phyloP scores from a whole-genome alignment of 1,140 invertebrate species.

The Oryctes rhinoceros region DNA sequence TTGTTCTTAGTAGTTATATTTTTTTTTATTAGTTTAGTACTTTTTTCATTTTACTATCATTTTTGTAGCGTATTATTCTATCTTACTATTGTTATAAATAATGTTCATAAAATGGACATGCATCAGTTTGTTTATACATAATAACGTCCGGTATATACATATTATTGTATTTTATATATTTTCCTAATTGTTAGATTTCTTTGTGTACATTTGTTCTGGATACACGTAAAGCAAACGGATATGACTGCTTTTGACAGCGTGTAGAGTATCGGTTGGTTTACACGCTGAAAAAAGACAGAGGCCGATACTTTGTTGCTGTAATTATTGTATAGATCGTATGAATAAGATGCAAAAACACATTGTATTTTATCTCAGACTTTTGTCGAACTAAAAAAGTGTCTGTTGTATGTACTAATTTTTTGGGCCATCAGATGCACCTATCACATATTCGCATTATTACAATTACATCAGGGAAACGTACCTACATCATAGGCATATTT shows the following conservation, averaged over 20 bases:
- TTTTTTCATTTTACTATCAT: slow-evolving; percentile 2
- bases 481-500: neutral
- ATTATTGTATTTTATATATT: slow-evolving; percentile 18
- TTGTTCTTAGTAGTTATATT: slow-evolving; percentile 29
- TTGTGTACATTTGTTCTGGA: slow-evolving; percentile 9
- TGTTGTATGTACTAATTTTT: neutral
- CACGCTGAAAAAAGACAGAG: no score
- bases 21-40: slow-evolving; percentile 23
- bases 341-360: neutral
- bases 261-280: neutral
- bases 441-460: neutral
- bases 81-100: slow-evolving; percentile 3
- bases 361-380: neutral
- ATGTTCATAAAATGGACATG: slow-evolving; percentile 32
- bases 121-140: slow-evolving; percentile 12
- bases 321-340: slow-evolving; percentile 8
- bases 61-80: slow-evolving; percentile 13
- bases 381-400: neutral
- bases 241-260: neutral
- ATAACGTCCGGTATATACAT: slow-evolving; percentile 1
- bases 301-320: neutral
- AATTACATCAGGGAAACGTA: slow-evolving; percentile 22
- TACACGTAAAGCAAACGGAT: slow-evolving; percentile 11
- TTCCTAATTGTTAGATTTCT: slow-evolving; percentile 19
- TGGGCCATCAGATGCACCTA: slow-evolving; percentile 28